A percentile compares a stretch with the other conserved stretches of the same genome.
Evolutionary conservation across 2,797 vertebrate genomes (phyloP).

Genomic region (Coccyzus lansbergi): DNA sequence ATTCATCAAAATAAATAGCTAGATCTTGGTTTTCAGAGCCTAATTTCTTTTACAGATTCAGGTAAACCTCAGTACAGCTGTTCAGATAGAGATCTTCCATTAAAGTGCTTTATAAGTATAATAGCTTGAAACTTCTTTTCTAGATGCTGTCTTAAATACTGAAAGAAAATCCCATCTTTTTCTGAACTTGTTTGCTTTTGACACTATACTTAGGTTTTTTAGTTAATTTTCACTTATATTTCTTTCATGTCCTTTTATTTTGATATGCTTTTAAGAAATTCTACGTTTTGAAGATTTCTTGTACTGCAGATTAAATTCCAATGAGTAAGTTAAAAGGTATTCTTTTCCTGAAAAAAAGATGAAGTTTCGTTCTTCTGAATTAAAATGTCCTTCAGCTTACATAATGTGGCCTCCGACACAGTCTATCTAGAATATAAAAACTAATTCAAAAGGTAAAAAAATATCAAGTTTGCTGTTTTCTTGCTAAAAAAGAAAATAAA

Average conservation of each 20-base stretch:
- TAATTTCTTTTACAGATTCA: background rate
- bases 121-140: background rate
- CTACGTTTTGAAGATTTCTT: background rate
- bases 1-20: background rate
- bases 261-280: background rate
- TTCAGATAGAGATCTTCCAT: background rate
- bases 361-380: background rate
- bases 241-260: background rate
- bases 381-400: background rate
- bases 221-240: background rate
- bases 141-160: background rate
- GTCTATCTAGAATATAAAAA: background rate
- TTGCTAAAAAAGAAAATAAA: background rate
- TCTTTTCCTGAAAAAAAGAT: background rate
- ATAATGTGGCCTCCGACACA: accelerated
- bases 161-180: background rate
- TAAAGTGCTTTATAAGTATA: background rate
- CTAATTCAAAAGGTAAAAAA: background rate
- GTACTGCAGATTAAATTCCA: background rate
- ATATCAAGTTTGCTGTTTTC: background rate
- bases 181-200: background rate
- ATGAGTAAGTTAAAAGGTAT: background rate
- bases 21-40: background rate
- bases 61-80: background rate
- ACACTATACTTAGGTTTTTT: background rate